Base-by-base conservation (phyloP, 1,140 invertebrate genomes). In the Pinna nobilis region DNA sequence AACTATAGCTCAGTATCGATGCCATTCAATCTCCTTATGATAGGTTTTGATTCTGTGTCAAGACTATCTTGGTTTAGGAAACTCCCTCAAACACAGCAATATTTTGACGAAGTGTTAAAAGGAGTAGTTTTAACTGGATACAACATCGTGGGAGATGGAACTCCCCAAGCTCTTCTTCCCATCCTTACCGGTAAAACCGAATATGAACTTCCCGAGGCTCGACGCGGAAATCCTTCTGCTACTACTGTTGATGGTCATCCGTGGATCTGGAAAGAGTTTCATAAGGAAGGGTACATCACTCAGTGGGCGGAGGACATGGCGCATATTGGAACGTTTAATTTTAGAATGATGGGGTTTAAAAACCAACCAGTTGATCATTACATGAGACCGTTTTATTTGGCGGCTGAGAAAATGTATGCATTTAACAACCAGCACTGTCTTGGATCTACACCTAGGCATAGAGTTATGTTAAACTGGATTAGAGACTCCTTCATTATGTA, bases 91-190 rank as follows among this genome's bases (percentile, higher is more conserved):
- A 94, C 94, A 9, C 94, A 95, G 81, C 89, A 92, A 28, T 95
- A 94, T 84, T 88, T 98, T 33, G 93, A 90, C 0, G 89, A 95
- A 15, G 85, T 90, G 9, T 86, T 97, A n/a, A 89, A 92, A 28
- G 93, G 93, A 4, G 88, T 93, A 15, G 90, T 96, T 6, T 86
- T 97, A 1, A 90, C 95, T 83, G 94, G 95, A 65, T 95, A 96
- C 78, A 97, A 97, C 82, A 97, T 98, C 67, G 93, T 98, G 2
- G 97, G 97, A 0, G 97, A 98, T 89, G 97, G 97, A 0, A 98
- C 97, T 0, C 95, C 96, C 0, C 96, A 97, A 80, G 96, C 97
- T 0, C 88, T 98, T 23, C 95, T 97, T 44, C 97, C 97, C 0
- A 94, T 98, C 51, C 89, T 98, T 0, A 97, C 96, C 0, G 92